Conservation (phyloP, 2,113 vertebrate genomes). For the Thomomys bottae region DNA sequence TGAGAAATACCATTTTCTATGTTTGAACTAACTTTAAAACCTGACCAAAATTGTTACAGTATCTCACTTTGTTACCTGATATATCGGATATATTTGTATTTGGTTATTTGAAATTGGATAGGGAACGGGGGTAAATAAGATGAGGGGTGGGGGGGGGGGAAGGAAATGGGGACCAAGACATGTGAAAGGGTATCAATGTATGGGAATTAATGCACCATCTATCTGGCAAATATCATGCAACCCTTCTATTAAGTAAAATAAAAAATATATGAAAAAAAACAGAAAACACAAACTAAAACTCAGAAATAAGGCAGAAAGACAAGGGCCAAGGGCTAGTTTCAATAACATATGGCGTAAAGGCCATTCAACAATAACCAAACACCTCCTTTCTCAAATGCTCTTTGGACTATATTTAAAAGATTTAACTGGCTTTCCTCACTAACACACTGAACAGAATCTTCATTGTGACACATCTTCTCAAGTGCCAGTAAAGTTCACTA, state of each 20-base stretch:
- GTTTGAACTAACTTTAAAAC: background rate
- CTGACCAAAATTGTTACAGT: background rate
- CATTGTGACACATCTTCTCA: background rate
- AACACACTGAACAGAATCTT: background rate
- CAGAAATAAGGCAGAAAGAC: background rate
- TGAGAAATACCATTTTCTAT: background rate
- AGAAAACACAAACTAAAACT: background rate
- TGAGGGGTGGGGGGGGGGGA: no score
- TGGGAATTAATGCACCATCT: no score
- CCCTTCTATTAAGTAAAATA: no score
- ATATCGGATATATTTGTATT: no score
- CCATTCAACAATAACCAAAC: background rate
- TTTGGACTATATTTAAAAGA: background rate
- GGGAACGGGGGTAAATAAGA: no score
- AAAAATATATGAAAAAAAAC: no score
- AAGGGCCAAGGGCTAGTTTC: background rate
- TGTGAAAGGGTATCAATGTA: no score
- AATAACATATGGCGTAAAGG: background rate
- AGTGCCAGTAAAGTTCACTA: background rate
- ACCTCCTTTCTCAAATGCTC: constrained; percentile 21
- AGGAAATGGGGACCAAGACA: no score
- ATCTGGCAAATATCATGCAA: no score
- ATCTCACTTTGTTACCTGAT: no score
- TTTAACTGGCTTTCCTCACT: background rate
- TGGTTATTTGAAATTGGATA: no score